Evolutionary conservation across 2,797 vertebrate genomes (phyloP).

Genomic region (Hephaestus fuliginosus): DNA sequence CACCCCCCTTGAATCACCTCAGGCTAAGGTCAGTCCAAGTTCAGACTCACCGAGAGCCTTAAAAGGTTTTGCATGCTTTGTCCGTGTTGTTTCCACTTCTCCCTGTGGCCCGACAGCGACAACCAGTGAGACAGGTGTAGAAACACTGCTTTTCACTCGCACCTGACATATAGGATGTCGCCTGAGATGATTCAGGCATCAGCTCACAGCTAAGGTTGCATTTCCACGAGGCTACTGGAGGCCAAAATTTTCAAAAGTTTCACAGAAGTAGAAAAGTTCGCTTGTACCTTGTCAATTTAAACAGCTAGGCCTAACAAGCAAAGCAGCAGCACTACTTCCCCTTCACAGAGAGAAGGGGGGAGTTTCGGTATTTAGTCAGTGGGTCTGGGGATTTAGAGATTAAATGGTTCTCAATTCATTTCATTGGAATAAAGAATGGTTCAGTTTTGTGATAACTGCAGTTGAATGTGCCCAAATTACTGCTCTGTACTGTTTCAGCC

Average conservation of each 20-base stretch:
- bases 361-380: neutral
- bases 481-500: neutral
- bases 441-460: neutral
- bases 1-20: neutral
- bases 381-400: slow-evolving; percentile 1
- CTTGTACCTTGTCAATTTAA: neutral
- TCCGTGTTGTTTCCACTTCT: slow-evolving; percentile 37
- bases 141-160: slow-evolving; percentile 61
- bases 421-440: neutral
- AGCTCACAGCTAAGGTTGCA: neutral
- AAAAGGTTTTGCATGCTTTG: slow-evolving; percentile 60
- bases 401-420: neutral
- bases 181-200: slow-evolving; percentile 24
- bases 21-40: slow-evolving; percentile 40
- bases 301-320: neutral
- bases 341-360: neutral
- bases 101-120: slow-evolving; percentile 37
- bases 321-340: neutral
- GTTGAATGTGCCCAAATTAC: neutral
- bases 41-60: slow-evolving; percentile 37
- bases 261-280: neutral
- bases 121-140: slow-evolving; percentile 49
- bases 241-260: neutral
- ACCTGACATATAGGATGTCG: slow-evolving; percentile 37
- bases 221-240: slow-evolving; percentile 6